These are phyloP conservation scores for Octonoba sinensis DNA, from an alignment of 2,888 invertebrate species.

Conservation along the genomic window DNA sequence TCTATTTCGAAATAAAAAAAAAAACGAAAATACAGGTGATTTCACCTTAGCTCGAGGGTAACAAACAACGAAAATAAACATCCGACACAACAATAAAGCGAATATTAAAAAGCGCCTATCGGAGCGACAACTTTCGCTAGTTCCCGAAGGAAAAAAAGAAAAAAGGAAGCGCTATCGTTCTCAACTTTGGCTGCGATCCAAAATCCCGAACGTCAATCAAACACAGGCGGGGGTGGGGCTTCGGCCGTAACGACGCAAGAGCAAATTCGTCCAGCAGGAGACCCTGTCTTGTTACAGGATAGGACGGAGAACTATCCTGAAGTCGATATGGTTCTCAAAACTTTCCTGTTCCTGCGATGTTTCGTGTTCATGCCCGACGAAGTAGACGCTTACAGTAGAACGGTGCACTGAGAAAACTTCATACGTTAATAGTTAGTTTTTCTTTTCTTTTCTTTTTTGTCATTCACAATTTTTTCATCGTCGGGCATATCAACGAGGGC, in stretches of 20 bases:
- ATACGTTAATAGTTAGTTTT: background rate
- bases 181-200: slow-evolving; percentile 52
- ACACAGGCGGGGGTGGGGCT: slow-evolving; percentile 20
- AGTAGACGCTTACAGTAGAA: background rate
- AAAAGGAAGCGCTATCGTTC: slow-evolving; percentile 6
- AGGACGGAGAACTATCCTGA: no score
- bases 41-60: background rate
- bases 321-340: slow-evolving; percentile 52
- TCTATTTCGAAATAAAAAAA: no score
- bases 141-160: background rate
- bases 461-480: background rate
- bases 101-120: no score
- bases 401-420: slow-evolving; percentile 10
- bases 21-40: no score
- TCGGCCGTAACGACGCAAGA: slow-evolving; percentile 26
- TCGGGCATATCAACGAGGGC: background rate
- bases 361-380: slow-evolving; percentile 24
- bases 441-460: slow-evolving; percentile 4
- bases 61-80: slow-evolving; percentile 6
- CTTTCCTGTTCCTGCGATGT: slow-evolving; percentile 46
- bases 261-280: slow-evolving; percentile 10
- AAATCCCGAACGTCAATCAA: slow-evolving; percentile 52
- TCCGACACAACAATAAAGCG: background rate
- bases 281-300: no score
- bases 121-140: no score